phyloP scores from a whole-genome alignment of 2,888 invertebrate genomes.

The Stenodema calcarata region DNA sequence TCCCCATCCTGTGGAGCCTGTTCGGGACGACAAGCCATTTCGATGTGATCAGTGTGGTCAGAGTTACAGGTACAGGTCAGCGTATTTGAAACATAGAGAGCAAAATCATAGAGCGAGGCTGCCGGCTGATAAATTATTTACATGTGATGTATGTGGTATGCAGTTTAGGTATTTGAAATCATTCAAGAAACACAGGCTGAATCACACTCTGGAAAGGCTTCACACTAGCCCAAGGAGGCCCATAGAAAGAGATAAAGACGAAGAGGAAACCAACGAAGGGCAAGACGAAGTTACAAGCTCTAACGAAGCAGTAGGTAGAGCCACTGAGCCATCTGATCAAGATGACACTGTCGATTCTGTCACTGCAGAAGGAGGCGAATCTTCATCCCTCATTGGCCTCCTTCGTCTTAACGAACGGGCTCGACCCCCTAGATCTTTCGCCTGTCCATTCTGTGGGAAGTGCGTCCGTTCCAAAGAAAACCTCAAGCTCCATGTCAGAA shows the following conservation, averaged over 20 bases:
- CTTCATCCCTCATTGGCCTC: slow-evolving; percentile 68
- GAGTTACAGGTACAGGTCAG: slow-evolving; percentile 86
- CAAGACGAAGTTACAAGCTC: slow-evolving; percentile 57
- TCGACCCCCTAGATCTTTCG: slow-evolving; percentile 75
- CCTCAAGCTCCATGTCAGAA: slow-evolving; percentile 83
- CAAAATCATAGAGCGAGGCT: slow-evolving; percentile 87
- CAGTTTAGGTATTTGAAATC: slow-evolving; percentile 89
- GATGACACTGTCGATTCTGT: slow-evolving; percentile 76
- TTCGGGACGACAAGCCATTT: slow-evolving; percentile 81
- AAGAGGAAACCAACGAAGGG: slow-evolving; percentile 58
- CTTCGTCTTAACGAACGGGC: slow-evolving; percentile 70
- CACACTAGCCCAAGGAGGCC: slow-evolving; percentile 64
- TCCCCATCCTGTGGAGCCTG: slow-evolving; percentile 58
- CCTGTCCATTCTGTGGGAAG: slow-evolving; percentile 88
- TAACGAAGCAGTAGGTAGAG: slow-evolving; percentile 57
- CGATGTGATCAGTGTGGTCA: slow-evolving; percentile 92
- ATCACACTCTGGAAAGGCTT: slow-evolving; percentile 82
- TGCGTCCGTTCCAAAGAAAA: slow-evolving; percentile 89
- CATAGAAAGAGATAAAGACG: slow-evolving; percentile 51
- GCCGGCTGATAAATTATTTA: slow-evolving; percentile 88
- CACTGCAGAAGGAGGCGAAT: slow-evolving; percentile 60
- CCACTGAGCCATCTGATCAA: slow-evolving; percentile 68
- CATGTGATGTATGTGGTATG: slow-evolving; percentile 91
- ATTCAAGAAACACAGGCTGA: slow-evolving; percentile 87
- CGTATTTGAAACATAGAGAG: slow-evolving; percentile 83